Conservation (phyloP, 2,797 vertebrate genomes). For the Dromococcyx pavoninus region DNA sequence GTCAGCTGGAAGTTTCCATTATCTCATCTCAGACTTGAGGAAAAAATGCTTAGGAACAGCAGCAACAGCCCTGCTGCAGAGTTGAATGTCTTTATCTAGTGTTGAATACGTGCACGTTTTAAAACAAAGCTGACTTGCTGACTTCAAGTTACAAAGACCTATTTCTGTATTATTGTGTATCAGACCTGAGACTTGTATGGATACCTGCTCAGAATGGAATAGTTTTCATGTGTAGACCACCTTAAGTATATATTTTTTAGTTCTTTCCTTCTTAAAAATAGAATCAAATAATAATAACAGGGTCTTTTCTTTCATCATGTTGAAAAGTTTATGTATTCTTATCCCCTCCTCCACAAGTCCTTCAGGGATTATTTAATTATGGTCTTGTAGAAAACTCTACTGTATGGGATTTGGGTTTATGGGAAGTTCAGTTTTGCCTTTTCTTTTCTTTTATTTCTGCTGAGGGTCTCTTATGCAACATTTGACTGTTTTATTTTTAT, state of each 20-base stretch:
- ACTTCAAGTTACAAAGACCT: background rate
- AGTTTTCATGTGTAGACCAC: background rate
- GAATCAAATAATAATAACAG: slow-evolving; percentile 47
- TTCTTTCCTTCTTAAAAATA: slow-evolving; percentile 42
- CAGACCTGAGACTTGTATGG: background rate
- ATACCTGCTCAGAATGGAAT: background rate
- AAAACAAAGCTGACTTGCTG: background rate
- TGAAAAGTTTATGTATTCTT: slow-evolving; percentile 63
- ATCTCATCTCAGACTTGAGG: background rate
- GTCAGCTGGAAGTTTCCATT: background rate
- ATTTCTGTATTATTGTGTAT: background rate
- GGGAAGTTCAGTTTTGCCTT: slow-evolving; percentile 68
- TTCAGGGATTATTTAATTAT: slow-evolving; percentile 70
- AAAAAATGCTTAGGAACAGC: background rate
- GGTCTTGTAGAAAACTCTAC: slow-evolving; percentile 62
- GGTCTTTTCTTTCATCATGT: slow-evolving; percentile 58
- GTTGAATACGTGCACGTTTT: background rate
- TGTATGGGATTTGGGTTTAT: slow-evolving; percentile 67
- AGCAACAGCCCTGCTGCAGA: background rate
- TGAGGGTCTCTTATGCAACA: slow-evolving; percentile 65
- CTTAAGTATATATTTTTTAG: slow-evolving; percentile 1
- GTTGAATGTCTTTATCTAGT: background rate
- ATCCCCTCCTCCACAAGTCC: slow-evolving; percentile 54
- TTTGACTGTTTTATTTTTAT: slow-evolving; percentile 70
- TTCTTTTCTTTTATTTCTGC: slow-evolving; percentile 69